Conservation (phyloP, 2,888 invertebrate species). For the Helleia helle region DNA sequence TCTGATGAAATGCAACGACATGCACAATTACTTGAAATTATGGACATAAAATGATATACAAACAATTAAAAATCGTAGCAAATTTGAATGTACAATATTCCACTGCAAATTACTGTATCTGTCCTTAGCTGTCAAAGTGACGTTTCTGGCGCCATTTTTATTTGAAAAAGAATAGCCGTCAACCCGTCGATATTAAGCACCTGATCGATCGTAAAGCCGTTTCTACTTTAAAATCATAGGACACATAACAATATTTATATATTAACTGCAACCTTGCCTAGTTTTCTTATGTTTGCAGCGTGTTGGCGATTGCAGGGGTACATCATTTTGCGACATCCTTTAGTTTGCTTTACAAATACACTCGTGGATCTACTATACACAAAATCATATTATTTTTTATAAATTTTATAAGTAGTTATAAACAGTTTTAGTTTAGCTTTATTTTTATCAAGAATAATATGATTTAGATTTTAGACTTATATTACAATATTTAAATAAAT, state of each 20-base stretch:
- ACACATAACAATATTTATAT: slow-evolving; percentile 11
- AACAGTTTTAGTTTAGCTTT: background rate
- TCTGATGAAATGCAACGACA: no score
- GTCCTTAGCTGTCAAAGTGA: background rate
- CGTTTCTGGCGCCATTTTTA: background rate
- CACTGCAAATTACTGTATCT: no score
- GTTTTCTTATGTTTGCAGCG: slow-evolving; percentile 60
- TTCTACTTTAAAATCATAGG: slow-evolving; percentile 8
- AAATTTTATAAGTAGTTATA: no score
- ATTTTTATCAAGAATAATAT: slow-evolving; percentile 16
- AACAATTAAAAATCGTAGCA: no score
- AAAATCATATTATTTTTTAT: slow-evolving; percentile 26
- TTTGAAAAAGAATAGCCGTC: background rate
- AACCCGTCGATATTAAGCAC: slow-evolving; percentile 3
- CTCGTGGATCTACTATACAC: slow-evolving; percentile 56
- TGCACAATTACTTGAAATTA: background rate
- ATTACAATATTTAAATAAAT: slow-evolving; percentile 23
- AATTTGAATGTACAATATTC: no score
- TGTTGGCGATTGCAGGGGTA: slow-evolving; percentile 49
- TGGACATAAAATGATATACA: no score
- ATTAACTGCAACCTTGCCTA: slow-evolving; percentile 19
- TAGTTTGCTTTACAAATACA: slow-evolving; percentile 45
- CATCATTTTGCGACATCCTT: slow-evolving; percentile 34
- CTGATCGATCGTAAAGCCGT: slow-evolving; percentile 9
- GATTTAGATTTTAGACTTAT: slow-evolving; percentile 27